phyloP scores from a whole-genome alignment of 2,797 vertebrate genomes.

The Thunnus albacares region DNA sequence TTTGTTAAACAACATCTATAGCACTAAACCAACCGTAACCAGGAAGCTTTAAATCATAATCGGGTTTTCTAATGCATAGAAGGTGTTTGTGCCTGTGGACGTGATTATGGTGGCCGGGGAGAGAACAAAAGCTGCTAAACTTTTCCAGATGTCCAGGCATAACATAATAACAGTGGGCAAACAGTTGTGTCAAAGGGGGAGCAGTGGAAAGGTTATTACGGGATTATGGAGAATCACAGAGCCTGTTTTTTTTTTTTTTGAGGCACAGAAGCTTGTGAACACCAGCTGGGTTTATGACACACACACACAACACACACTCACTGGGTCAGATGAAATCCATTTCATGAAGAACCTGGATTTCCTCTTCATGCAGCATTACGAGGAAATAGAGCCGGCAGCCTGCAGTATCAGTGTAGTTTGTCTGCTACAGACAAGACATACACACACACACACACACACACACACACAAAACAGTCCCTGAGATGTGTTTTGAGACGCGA shows the following conservation, averaged over 20 bases:
- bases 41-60: constrained; percentile 83
- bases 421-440: constrained; percentile 44
- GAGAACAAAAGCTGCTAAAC: constrained; percentile 80
- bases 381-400: constrained; percentile 50
- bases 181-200: constrained; percentile 63
- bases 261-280: constrained; percentile 61
- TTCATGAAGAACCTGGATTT: constrained; percentile 77
- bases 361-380: constrained; percentile 57
- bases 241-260: constrained; percentile 30
- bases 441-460: constrained; percentile 17
- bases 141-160: constrained; percentile 85
- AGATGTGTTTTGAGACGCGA: constrained; percentile 24
- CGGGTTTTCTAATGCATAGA: constrained; percentile 70
- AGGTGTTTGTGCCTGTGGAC: constrained; percentile 76
- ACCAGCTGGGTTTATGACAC: constrained; percentile 66
- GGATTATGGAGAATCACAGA: constrained; percentile 77
- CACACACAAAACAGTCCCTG: not conserved
- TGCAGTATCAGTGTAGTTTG: constrained; percentile 41
- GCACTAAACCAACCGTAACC: constrained; percentile 61
- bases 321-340: constrained; percentile 68
- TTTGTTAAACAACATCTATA: constrained; percentile 75
- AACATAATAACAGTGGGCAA: constrained; percentile 74
- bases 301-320: constrained; percentile 35
- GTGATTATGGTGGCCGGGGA: constrained; percentile 71
- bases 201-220: constrained; percentile 75